Base-by-base conservation (phyloP, 2,113 vertebrate species). In the Oncorhynchus nerka region DNA sequence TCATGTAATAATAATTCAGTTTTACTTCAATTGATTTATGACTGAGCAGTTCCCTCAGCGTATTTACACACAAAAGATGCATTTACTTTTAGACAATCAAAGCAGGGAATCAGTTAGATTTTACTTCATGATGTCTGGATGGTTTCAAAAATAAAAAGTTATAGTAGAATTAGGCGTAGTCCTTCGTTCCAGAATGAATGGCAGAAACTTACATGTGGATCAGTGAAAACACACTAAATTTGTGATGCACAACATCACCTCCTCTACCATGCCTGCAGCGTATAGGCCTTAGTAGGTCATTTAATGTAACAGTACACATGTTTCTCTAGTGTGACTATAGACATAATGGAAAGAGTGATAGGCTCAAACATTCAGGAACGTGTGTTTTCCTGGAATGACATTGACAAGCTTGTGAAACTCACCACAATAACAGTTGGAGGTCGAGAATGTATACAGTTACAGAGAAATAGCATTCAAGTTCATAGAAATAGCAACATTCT, bases 1-100 rank as follows among this genome's bases (percentile, higher is more conserved):
- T 61, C n/a, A 61, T 61, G 48, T n/a, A 61, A 5, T n/a, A 32
- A 75, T 65, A 62, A 62, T 67, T 19, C 72, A 68, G 67, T 57
- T 87, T 26, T 9, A n/a, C 22, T 65, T 65, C 12, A 24, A 8
- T 24, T 48, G 4, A n/a, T 70, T 39, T 5, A 34, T 64, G 61
- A 74, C 61, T 74, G 16, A 57, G 69, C 22, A 71, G 32, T 16
- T 62, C 59, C 59, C 8, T 45, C 39, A 45, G 0, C 2, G 0
- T 45, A 45, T 11, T 45, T 11, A 45, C 9, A 45, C 11, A 45
- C 2, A 45, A 45, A 45, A 45, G 2, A 9, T 45, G 39, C 39
- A 45, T 45, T 45, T 45, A 11, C 39, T 45, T 45, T 45, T 45
- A 45, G 39, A 45, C 39, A 45, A 45, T 45, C 39, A 45, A 45